Evolutionary conservation across 2,113 vertebrate species (phyloP).

Genomic region (Myotis yumanensis): DNA sequence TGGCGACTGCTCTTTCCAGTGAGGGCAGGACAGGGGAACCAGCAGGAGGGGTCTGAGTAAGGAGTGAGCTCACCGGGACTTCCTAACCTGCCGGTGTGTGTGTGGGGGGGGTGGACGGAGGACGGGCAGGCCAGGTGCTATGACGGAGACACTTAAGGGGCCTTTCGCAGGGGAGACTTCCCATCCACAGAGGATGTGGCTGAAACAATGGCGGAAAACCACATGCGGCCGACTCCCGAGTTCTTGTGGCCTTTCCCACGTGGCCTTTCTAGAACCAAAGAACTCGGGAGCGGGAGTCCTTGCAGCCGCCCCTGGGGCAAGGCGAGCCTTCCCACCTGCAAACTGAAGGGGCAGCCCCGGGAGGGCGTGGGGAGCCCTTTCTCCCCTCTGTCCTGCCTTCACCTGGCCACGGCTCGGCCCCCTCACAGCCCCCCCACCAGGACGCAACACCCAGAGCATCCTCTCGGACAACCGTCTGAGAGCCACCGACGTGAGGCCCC

Average conservation of each 20-base stretch:
- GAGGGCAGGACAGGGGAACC: neutral
- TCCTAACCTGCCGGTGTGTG: neutral
- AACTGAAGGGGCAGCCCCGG: neutral
- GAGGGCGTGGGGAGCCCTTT: neutral
- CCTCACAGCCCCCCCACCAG: neutral
- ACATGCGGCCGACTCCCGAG: neutral
- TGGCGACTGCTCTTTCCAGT: neutral
- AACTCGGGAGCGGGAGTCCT: accelerated
- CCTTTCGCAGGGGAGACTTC: neutral
- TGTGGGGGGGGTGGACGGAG: too few species aligned
- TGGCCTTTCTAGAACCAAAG: neutral
- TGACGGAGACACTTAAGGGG: neutral
- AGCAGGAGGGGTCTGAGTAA: neutral
- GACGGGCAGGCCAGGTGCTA: neutral
- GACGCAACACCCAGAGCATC: accelerated
- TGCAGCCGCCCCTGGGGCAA: neutral
- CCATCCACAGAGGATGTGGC: neutral
- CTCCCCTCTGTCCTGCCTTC: accelerated
- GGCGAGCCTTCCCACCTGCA: neutral
- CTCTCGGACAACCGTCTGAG: accelerated
- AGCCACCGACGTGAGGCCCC: accelerated
- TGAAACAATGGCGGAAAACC: neutral
- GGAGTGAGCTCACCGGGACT: neutral
- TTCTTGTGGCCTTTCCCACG: neutral
- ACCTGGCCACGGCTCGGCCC: accelerated